Evolutionary conservation across 2,797 vertebrate species (phyloP), one percentile per base, ranked within the genome.

Genomic region (Mionectes olivaceus): DNA sequence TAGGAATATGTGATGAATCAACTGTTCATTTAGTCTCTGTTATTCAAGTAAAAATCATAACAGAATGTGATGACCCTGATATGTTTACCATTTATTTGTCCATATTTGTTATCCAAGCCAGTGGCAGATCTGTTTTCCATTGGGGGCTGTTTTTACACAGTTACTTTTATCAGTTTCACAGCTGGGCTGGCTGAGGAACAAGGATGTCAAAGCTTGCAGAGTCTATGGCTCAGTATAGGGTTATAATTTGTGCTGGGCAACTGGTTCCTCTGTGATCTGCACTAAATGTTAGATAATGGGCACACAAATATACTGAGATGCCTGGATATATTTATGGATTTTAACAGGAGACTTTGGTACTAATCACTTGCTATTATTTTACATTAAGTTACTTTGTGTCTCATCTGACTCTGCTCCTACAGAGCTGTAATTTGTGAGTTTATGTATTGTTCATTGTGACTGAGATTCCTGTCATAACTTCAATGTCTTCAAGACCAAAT

Each of bases 151-250:
- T 86, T 92, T 94, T 67, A 70, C 7, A 77, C 70, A 65, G 71
- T 64, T 78, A 19, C 12, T 69, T 95, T 91, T 81, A 94, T 87
- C 78, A 86, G 39, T 96, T 92, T 94, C 73, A 80, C 83, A 92
- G 55, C 43, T 95, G 86, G 61, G 43, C 64, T 90, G 83, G n/a
- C 59, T 81, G 49, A 87, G 23, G 56, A 90, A 77, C 13, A 56
- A 65, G 52, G 43, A 87, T 90, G 79, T 92, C 85, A 91, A 83
- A 83, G 12, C 23, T 71, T 82, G 50, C n/a, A 63, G 47, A 9
- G 1, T 47, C 74, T 87, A 13, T n/a, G 19, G 39, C 28, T 92
- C 79, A 64, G 71, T 77, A n/a, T 74, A 60, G 75, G 83, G 84
- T 83, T 89, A 56, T 56, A 91, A 93, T 69, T 90, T 90, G 33